Evolutionary conservation across 2,888 invertebrate species (phyloP).

Genomic region (Melikaiella ostensackeni): DNA sequence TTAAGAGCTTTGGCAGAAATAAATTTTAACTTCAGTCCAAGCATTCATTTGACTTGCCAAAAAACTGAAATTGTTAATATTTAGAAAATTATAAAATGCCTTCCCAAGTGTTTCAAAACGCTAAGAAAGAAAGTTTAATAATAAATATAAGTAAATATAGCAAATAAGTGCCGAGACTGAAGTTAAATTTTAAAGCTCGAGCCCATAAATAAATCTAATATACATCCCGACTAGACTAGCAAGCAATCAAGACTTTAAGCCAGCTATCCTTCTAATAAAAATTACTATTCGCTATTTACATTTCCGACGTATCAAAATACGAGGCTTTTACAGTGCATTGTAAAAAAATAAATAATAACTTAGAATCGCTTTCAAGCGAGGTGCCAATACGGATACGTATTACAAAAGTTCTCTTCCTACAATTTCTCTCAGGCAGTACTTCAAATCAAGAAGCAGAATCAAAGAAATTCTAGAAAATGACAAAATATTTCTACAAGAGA

Average conservation of each 20-base stretch:
- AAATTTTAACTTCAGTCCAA: conserved; percentile 28
- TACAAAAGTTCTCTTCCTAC: not conserved
- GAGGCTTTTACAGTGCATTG: conserved; percentile 46
- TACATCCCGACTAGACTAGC: conserved; percentile 71
- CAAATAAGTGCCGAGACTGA: conserved; percentile 25
- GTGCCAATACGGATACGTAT: not conserved
- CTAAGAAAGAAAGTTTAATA: not conserved
- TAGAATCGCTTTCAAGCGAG: conserved; percentile 45
- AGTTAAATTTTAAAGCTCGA: conserved; percentile 17
- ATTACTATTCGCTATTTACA: conserved; percentile 57
- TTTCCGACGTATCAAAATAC: conserved; percentile 50
- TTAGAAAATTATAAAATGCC: not conserved
- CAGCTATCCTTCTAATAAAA: conserved; percentile 52
- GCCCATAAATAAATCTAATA: conserved; percentile 44
- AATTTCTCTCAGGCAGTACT: not conserved
- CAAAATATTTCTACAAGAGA: conserved; percentile 16
- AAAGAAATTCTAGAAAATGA: conserved; percentile 44
- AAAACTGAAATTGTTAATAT: not conserved
- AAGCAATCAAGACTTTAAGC: conserved; percentile 66
- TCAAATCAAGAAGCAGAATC: conserved; percentile 16
- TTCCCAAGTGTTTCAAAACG: not conserved
- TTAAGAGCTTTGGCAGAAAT: conserved; percentile 5
- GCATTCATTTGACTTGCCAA: conserved; percentile 33
- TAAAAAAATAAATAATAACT: conserved; percentile 59
- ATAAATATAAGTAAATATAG: conserved; percentile 37